A percentile compares a stretch with the other conserved stretches of the same genome.
Evolutionary conservation across 2,888 invertebrate species (phyloP).

Genomic region (Coecobrya sp.): DNA sequence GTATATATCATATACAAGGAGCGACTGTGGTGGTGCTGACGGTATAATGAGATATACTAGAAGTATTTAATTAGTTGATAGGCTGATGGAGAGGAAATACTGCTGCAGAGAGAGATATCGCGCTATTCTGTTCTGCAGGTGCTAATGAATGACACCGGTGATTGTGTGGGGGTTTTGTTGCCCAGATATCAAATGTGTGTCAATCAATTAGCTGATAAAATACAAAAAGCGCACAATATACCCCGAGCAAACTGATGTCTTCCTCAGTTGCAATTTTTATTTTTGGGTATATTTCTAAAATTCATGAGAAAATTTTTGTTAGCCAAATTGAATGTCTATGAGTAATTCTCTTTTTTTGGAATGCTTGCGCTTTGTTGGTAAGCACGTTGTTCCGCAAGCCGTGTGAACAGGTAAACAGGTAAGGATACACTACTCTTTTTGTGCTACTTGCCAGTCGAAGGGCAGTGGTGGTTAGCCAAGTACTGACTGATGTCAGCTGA

Average conservation of each 20-base stretch:
- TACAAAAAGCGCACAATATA: not conserved
- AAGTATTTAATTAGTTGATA: slow-evolving; percentile 66
- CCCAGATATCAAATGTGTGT: slow-evolving; percentile 77
- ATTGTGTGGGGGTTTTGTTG: not conserved
- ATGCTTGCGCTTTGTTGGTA: not conserved
- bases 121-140: slow-evolving; percentile 27
- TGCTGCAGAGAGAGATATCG: slow-evolving; percentile 55
- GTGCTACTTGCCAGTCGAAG: slow-evolving; percentile 63
- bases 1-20: not conserved
- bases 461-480: slow-evolving; percentile 72
- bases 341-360: not conserved
- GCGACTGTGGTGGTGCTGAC: slow-evolving; percentile 39
- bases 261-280: slow-evolving; percentile 10
- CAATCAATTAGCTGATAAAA: slow-evolving; percentile 74
- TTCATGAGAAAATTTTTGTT: not conserved
- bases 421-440: slow-evolving; percentile 71
- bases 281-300: not conserved
- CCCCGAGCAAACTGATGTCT: not conserved
- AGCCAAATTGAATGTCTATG: not conserved
- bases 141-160: slow-evolving; percentile 72
- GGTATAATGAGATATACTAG: slow-evolving; percentile 21
- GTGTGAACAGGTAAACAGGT: slow-evolving; percentile 76
- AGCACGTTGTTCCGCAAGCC: slow-evolving; percentile 57
- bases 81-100: slow-evolving; percentile 46
- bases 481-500: slow-evolving; percentile 79